These are phyloP conservation scores for Sus cebifrons DNA, from an alignment of 2,797 vertebrate genomes.

Conservation along the genomic window DNA sequence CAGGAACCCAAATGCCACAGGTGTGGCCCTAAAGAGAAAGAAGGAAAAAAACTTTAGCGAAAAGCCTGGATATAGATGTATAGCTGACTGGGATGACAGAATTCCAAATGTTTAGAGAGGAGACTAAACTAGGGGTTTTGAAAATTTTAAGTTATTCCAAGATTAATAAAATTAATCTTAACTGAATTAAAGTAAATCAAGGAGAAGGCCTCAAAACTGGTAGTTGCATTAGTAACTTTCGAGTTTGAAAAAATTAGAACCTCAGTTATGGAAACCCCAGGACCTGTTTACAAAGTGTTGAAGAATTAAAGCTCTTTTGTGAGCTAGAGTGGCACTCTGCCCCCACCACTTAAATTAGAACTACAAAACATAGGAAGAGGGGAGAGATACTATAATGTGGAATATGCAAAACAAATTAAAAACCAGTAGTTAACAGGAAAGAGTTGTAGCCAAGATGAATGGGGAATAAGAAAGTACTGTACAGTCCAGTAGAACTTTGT, in stretches of 20 bases:
- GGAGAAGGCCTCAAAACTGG: neutral
- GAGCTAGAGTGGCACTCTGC: neutral
- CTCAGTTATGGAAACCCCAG: neutral
- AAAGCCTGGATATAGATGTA: neutral
- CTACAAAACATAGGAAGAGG: neutral
- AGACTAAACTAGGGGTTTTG: neutral
- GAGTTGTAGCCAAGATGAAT: neutral
- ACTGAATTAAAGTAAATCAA: neutral
- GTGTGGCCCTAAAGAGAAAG: too few relatives aligned
- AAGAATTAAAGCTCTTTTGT: neutral
- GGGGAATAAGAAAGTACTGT: neutral
- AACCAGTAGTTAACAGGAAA: neutral
- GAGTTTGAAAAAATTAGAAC: neutral
- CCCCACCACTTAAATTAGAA: neutral
- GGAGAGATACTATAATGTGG: neutral
- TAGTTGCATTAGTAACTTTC: neutral
- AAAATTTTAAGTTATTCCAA: neutral
- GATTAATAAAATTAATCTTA: neutral
- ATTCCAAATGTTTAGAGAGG: neutral
- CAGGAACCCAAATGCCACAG: too few relatives aligned
- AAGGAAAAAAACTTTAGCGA: neutral
- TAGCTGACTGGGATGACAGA: neutral
- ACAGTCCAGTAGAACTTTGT: neutral
- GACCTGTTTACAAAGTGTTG: neutral
- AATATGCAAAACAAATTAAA: neutral